Percentiles rank a stretch among this genome's conserved stretches.
Conservation (phyloP, 1,140 invertebrate species). For the Brachionus koreanus region DNA sequence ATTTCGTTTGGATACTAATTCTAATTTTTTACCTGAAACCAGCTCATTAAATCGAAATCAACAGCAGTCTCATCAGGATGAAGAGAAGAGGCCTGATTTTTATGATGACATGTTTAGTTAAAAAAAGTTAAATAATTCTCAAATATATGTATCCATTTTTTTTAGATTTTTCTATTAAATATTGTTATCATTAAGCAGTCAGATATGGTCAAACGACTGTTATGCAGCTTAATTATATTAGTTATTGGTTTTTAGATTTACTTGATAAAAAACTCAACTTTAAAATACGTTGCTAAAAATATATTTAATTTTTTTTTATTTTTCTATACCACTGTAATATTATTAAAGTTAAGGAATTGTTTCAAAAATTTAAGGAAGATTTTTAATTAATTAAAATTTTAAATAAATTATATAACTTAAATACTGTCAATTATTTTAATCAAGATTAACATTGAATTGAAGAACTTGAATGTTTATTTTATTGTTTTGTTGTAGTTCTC, state of each 20-base stretch:
- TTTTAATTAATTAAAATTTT: background rate
- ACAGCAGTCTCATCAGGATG: background rate
- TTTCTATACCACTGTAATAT: background rate
- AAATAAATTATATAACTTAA: background rate
- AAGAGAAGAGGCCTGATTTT: slow-evolving; percentile 43
- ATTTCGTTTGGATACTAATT: slow-evolving; percentile 18
- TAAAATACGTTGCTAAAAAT: background rate
- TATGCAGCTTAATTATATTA: background rate
- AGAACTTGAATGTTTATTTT: too few relatives aligned
- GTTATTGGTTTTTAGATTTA: background rate
- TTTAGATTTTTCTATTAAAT: background rate
- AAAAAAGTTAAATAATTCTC: background rate
- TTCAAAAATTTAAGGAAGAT: background rate
- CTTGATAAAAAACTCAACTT: background rate
- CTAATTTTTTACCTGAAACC: background rate
- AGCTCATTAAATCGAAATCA: background rate
- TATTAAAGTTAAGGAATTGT: background rate
- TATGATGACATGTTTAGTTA: slow-evolving; percentile 44
- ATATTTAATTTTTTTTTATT: background rate
- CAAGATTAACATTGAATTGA: too few relatives aligned
- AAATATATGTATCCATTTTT: slow-evolving; percentile 7
- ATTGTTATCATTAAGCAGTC: background rate
- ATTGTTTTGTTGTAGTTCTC: too few relatives aligned
- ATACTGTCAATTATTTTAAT: too few relatives aligned
- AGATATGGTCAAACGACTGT: background rate